Percentiles rank a stretch among this genome's conserved stretches.
phyloP scores from a whole-genome alignment of 1,140 invertebrate genomes.

The Aphis craccivora region DNA sequence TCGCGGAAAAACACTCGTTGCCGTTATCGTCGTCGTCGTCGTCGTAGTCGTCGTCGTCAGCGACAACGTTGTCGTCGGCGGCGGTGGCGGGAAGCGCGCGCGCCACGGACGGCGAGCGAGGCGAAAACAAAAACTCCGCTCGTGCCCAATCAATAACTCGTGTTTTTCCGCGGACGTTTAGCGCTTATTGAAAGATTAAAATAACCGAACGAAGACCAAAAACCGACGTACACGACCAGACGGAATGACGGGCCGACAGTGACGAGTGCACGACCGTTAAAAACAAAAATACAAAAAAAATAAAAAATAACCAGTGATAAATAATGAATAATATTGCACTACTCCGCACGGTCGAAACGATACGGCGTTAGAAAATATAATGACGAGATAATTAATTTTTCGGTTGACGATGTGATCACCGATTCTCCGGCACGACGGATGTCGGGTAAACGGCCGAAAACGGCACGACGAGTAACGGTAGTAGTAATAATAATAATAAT shows the following conservation, averaged over 20 bases:
- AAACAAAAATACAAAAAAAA: background rate
- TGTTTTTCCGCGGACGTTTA: slow-evolving; percentile 48
- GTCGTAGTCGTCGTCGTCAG: background rate
- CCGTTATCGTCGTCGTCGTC: background rate
- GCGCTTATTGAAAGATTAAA: slow-evolving; percentile 35
- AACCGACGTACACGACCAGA: background rate
- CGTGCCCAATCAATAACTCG: slow-evolving; percentile 56
- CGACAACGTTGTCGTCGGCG: background rate
- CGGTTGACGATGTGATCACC: no score
- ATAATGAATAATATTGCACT: no score
- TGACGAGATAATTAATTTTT: background rate
- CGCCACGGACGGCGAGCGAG: slow-evolving; percentile 35
- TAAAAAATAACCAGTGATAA: background rate
- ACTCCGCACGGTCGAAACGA: no score
- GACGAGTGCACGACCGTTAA: background rate
- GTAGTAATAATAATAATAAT: background rate
- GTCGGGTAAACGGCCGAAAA: background rate
- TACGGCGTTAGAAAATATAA: background rate
- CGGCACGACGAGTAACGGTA: background rate
- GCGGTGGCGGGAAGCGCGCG: slow-evolving; percentile 48
- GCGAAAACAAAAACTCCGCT: slow-evolving; percentile 49
- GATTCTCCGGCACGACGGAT: background rate
- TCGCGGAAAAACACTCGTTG: slow-evolving; percentile 40
- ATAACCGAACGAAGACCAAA: background rate
- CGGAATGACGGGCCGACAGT: background rate